phyloP scores from a whole-genome alignment of 2,797 vertebrate genomes.

The Etheostoma nigrum region DNA sequence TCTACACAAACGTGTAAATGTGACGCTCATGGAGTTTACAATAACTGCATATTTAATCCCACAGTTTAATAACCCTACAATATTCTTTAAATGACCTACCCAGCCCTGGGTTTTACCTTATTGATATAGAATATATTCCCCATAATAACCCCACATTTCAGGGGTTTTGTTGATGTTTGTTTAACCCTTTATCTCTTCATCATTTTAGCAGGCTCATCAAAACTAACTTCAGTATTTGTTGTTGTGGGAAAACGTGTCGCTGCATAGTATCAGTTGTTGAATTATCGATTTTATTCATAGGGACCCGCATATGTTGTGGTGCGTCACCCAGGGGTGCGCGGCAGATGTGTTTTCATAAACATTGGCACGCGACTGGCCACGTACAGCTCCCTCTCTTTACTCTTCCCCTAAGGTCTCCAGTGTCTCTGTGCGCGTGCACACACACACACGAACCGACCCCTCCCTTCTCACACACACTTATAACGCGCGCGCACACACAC shows the following conservation, averaged over 20 bases:
- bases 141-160: background rate
- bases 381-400: slow-evolving; percentile 39
- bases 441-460: slow-evolving; percentile 38
- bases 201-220: background rate
- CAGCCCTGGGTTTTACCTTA: background rate
- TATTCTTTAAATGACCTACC: background rate
- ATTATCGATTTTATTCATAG: slow-evolving; percentile 66
- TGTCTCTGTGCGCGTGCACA: slow-evolving; percentile 11
- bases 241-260: slow-evolving; percentile 51
- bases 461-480: slow-evolving; percentile 38
- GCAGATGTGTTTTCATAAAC: slow-evolving; percentile 83
- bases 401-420: slow-evolving; percentile 42
- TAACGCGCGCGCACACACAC: slow-evolving; percentile 18
- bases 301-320: slow-evolving; percentile 59
- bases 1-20: background rate
- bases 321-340: slow-evolving; percentile 65
- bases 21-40: background rate
- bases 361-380: slow-evolving; percentile 82
- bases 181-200: slow-evolving; percentile 18
- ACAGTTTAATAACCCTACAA: background rate
- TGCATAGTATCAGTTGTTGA: slow-evolving; percentile 56
- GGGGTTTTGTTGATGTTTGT: background rate
- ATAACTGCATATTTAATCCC: background rate
- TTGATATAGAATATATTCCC: background rate
- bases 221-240: slow-evolving; percentile 22